Evolutionary conservation across 2,797 vertebrate genomes (phyloP).

Genomic region (Megaceryle alcyon): DNA sequence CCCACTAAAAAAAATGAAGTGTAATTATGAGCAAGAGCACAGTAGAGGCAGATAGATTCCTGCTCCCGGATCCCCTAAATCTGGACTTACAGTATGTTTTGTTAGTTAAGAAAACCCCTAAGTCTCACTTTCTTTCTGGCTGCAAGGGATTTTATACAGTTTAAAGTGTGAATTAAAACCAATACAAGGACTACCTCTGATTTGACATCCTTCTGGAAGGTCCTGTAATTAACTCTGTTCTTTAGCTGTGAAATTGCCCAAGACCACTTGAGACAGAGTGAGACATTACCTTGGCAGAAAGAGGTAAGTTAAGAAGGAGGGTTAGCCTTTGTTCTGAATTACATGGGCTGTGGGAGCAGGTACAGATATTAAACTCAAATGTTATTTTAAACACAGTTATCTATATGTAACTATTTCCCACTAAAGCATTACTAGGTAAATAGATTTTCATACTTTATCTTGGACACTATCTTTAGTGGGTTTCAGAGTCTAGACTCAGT

Average conservation of each 20-base stretch:
- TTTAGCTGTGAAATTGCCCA: constrained; percentile 70
- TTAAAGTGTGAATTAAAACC: constrained; percentile 55
- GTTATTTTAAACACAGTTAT: constrained; percentile 51
- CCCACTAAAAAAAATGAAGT: not conserved
- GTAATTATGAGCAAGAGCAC: constrained; percentile 4
- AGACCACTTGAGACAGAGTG: constrained; percentile 69
- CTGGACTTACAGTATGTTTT: not conserved
- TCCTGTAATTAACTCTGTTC: constrained; percentile 71
- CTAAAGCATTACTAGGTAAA: constrained; percentile 24
- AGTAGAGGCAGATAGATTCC: not conserved
- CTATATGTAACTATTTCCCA: constrained; percentile 48
- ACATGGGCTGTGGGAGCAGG: constrained; percentile 42
- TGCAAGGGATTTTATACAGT: constrained; percentile 33
- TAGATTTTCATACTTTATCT: constrained; percentile 43
- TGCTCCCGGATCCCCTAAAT: not conserved
- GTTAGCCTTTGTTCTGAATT: constrained; percentile 57
- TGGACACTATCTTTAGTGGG: constrained; percentile 31
- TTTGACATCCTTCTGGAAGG: constrained; percentile 50
- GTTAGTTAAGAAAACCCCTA: constrained; percentile 15
- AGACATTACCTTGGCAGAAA: constrained; percentile 66
- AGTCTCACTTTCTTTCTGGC: constrained; percentile 1
- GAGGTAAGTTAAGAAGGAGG: constrained; percentile 52
- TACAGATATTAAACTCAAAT: constrained; percentile 44
- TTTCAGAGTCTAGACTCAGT: constrained; percentile 58
- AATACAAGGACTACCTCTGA: constrained; percentile 47